Evolutionary conservation across 2,797 vertebrate species (phyloP).

Genomic region (Picus viridis): DNA sequence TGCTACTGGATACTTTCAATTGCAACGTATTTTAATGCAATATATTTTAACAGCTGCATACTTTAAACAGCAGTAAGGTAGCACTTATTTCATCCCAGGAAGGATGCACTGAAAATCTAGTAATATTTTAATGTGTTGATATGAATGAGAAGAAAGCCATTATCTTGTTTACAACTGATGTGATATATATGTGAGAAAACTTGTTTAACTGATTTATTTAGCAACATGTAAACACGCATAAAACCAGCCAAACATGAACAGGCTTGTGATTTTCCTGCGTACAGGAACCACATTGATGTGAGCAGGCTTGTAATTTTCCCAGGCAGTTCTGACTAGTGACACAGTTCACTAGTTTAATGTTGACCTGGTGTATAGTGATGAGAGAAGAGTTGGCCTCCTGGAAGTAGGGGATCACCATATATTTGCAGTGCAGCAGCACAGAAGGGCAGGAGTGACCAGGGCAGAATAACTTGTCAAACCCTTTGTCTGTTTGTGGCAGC

Average conservation of each 20-base stretch:
- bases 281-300: not conserved
- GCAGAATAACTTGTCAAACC: not conserved
- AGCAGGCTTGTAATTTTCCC: not conserved
- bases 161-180: not conserved
- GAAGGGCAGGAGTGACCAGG: not conserved
- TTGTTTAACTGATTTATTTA: not conserved
- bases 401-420: not conserved
- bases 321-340: not conserved
- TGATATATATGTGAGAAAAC: not conserved
- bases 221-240: not conserved
- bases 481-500: not conserved
- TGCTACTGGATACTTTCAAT: not conserved
- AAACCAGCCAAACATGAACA: not conserved
- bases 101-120: not conserved
- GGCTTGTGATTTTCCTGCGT: not conserved
- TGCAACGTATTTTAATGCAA: not conserved
- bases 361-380: not conserved
- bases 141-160: not conserved
- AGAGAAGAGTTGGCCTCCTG: not conserved
- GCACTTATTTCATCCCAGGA: not conserved
- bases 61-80: not conserved
- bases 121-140: not conserved
- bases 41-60: not conserved
- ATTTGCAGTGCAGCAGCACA: not conserved
- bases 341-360: not conserved